A percentile compares a stretch with the other conserved stretches of the same genome.
phyloP scores from a whole-genome alignment of 2,888 invertebrate species.

The Glyphotaelius pellucidus region DNA sequence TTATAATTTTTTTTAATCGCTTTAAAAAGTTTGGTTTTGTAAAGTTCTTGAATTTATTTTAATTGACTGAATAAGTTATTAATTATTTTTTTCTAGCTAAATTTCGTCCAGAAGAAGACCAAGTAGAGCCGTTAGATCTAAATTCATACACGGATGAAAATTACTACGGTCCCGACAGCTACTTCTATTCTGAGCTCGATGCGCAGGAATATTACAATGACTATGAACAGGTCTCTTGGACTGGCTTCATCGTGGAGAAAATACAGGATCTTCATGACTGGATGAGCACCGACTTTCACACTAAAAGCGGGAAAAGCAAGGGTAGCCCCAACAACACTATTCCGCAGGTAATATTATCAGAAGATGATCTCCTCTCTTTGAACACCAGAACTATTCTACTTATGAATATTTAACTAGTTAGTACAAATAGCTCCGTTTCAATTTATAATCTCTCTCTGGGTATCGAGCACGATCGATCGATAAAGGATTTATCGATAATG shows the following conservation, averaged over 20 bases:
- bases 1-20: too few relatives aligned
- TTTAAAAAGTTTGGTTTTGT: too few relatives aligned
- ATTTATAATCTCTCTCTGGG: too few relatives aligned
- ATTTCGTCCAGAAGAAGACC: neutral
- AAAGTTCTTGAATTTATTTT: too few relatives aligned
- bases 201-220: conserved; percentile 73
- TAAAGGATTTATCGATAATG: too few relatives aligned
- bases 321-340: conserved; percentile 52
- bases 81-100: neutral
- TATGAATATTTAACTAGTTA: too few relatives aligned
- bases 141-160: neutral
- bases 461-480: too few relatives aligned
- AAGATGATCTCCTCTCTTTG: too few relatives aligned
- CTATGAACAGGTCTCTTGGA: conserved; percentile 75
- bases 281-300: conserved; percentile 73
- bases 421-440: too few relatives aligned
- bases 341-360: conserved; percentile 54
- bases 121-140: neutral
- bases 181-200: conserved; percentile 72
- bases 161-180: conserved; percentile 70
- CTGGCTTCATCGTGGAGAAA: conserved; percentile 75
- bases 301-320: conserved; percentile 67
- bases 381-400: too few relatives aligned
- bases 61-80: neutral
- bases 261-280: conserved; percentile 77